Evolutionary conservation across 1,140 invertebrate genomes (phyloP).

Genomic region (Gonatopus flavifemur): DNA sequence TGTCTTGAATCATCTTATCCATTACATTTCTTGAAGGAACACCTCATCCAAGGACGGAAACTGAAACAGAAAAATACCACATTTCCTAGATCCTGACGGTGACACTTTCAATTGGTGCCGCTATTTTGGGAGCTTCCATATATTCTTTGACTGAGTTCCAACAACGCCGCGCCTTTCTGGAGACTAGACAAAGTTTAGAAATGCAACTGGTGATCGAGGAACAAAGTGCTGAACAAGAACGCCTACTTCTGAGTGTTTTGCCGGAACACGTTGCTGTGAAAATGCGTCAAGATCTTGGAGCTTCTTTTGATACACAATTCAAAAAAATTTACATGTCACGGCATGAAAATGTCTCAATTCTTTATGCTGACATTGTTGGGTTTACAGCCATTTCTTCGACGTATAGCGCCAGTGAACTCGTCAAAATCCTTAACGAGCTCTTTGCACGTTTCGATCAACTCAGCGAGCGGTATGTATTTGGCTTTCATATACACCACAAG

Average conservation of each 20-base stretch:
- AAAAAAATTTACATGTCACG: constrained; percentile 97
- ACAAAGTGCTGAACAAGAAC: constrained; percentile 88
- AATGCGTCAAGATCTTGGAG: constrained; percentile 89
- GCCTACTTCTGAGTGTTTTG: constrained; percentile 85
- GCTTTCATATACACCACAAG: too few relatives aligned
- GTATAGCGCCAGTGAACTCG: constrained; percentile 89
- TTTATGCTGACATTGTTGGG: constrained; percentile 90
- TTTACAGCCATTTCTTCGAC: constrained; percentile 95
- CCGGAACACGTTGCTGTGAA: constrained; percentile 94
- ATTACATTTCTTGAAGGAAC: too few relatives aligned
- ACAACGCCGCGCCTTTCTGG: constrained; percentile 84
- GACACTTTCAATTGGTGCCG: constrained; percentile 57
- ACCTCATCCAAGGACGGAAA: background rate
- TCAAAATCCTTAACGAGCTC: constrained; percentile 91
- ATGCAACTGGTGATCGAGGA: constrained; percentile 91
- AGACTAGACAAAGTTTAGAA: constrained; percentile 88
- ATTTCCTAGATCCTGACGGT: constrained; percentile 64
- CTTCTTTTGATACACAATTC: constrained; percentile 85
- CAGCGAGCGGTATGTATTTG: constrained; percentile 61
- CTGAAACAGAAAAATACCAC: background rate
- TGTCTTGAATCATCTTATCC: background rate
- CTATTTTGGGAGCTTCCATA: constrained; percentile 72
- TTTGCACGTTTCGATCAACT: constrained; percentile 92
- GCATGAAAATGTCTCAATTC: constrained; percentile 94
- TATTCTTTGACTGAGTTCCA: constrained; percentile 84